Percentiles rank a stretch among this genome's conserved stretches.
phyloP scores from a whole-genome alignment of 2,113 vertebrate species.

The Caretta caretta region DNA sequence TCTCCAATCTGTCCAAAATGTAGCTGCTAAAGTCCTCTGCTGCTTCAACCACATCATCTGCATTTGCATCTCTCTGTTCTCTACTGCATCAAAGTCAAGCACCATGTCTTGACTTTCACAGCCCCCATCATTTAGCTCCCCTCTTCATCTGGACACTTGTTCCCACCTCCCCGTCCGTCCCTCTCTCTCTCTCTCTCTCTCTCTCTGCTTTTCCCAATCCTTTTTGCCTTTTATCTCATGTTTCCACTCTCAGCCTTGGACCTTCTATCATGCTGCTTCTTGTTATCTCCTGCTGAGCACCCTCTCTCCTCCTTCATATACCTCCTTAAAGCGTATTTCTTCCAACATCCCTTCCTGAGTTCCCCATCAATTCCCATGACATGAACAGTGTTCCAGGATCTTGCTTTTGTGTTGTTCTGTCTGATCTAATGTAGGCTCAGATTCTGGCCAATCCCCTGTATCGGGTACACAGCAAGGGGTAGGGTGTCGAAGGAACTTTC shows the following conservation, averaged over 20 bases:
- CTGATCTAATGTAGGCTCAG: not conserved
- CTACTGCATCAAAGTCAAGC: not conserved
- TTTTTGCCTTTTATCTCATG: not conserved
- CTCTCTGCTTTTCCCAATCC: not conserved
- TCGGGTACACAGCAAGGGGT: not conserved
- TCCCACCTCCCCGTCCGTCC: not conserved
- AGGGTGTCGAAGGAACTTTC: not conserved
- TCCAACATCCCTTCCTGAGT: not conserved
- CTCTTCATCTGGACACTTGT: not conserved
- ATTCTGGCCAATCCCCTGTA: fast-evolving
- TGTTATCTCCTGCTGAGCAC: not conserved
- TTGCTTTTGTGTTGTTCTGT: not conserved
- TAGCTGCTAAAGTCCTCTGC: not conserved
- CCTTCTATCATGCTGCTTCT: not conserved
- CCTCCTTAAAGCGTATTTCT: not conserved
- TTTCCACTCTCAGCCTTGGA: not conserved
- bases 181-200: not conserved
- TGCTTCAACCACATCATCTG: not conserved
- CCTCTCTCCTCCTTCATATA: not conserved
- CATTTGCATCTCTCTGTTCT: not conserved
- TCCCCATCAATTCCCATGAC: not conserved
- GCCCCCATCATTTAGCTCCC: not conserved
- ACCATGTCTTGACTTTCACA: not conserved
- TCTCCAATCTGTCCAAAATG: not conserved
- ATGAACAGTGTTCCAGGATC: fast-evolving